Evolutionary conservation across 1,140 invertebrate genomes (phyloP).

Genomic region (Calliphora vicina): DNA sequence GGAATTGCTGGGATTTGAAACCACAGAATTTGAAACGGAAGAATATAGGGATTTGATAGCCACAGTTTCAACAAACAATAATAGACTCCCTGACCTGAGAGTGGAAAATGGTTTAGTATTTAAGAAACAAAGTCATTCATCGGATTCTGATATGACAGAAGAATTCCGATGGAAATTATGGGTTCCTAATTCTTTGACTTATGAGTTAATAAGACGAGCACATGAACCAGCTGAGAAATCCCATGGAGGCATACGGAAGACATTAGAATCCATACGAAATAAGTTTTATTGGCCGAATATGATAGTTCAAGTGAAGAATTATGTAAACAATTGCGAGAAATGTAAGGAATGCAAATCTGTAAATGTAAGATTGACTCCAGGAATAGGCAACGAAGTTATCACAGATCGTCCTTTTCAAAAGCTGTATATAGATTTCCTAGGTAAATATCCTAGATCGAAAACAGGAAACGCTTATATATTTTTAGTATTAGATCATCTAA

Average conservation of each 20-base stretch:
- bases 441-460: slow-evolving; percentile 11
- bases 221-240: not conserved
- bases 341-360: slow-evolving; percentile 11
- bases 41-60: slow-evolving; percentile 13
- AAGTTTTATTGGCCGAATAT: slow-evolving; percentile 27
- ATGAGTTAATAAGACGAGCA: not conserved
- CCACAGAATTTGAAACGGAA: not conserved
- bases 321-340: not conserved
- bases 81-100: not conserved
- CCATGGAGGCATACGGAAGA: not conserved
- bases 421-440: slow-evolving; percentile 23
- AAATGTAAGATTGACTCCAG: not conserved
- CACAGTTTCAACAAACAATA: not conserved
- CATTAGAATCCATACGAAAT: not conserved
- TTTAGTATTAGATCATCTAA: not conserved
- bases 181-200: not conserved
- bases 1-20: not conserved
- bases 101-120: slow-evolving; percentile 1
- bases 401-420: slow-evolving; percentile 22
- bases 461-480: not conserved
- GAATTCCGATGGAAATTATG: not conserved
- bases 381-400: not conserved
- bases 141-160: not conserved
- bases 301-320: not conserved
- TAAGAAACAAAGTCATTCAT: not conserved